Conservation (phyloP, 1,140 invertebrate species). For the Babylonia areolata region DNA sequence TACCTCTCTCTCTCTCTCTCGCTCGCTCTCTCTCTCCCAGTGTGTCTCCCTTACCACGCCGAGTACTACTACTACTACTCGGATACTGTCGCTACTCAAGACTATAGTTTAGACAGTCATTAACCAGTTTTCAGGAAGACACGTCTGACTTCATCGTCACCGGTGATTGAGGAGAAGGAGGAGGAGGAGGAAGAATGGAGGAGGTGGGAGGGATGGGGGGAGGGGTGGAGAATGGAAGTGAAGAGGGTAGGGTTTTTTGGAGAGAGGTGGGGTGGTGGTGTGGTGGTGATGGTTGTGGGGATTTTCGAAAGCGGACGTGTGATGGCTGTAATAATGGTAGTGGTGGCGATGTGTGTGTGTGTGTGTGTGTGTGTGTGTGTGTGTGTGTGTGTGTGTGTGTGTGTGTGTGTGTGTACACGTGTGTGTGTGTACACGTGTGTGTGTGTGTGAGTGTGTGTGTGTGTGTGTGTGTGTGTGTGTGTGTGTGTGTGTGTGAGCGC, state of each 20-base stretch:
- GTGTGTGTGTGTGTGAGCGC: not conserved
- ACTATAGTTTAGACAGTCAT: not conserved
- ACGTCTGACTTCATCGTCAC: not conserved
- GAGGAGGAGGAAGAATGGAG: not conserved
- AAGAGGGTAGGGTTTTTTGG: too few relatives aligned
- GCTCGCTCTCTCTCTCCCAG: too few relatives aligned
- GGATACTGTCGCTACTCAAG: too few relatives aligned
- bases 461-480: not conserved
- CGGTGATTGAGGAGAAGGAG: not conserved
- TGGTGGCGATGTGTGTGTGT: not conserved
- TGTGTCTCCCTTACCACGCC: too few relatives aligned
- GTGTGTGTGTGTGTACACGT: not conserved
- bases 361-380: not conserved
- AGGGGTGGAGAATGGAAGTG: too few relatives aligned
- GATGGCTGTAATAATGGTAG: too few relatives aligned
- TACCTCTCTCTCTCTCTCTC: too few relatives aligned
- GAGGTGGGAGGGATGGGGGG: too few relatives aligned
- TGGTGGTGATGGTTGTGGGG: not conserved
- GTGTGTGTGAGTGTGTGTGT: not conserved
- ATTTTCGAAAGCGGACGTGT: not conserved
- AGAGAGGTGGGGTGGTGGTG: too few relatives aligned
- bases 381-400: constrained; percentile 6
- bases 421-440: not conserved
- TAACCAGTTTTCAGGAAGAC: not conserved
- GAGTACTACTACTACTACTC: too few relatives aligned